Evolutionary conservation across 1,140 invertebrate genomes (phyloP), one percentile per base, ranked within the genome.

Genomic region (Wasmannia auropunctata): DNA sequence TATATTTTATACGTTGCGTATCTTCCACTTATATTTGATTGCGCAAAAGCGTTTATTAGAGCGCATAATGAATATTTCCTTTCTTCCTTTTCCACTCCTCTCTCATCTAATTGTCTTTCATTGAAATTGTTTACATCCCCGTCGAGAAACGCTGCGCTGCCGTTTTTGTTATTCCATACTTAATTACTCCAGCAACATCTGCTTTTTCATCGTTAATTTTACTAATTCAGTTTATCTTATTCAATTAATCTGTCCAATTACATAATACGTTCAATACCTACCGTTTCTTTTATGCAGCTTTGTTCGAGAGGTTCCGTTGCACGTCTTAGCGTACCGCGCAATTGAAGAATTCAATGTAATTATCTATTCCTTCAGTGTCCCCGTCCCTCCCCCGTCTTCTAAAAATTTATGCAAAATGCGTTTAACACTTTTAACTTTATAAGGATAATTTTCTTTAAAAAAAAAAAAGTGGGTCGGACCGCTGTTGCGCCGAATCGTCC

Each of bases 391-490:
- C 10, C 10, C 37, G 6, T 79, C 49, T 49, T 43, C 16, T 22
- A 22, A 37, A 43, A 72, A 83, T 46, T 58, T 46, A 14, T 11
- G 16, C n/a, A 2, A 56, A 54, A 70, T 25, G 22, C 22, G n/a
- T 43, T 63, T 31, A 56, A 81, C n/a, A 22, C 3, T 25, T 46
- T 74, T 14, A 31, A 58, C 37, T 81, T 72, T 60, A 25, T 31
- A n/a, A 63, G 14, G 54, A 65, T 84, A 79, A 77, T 65, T 87
- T 87, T 65, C 58, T 62, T 65, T 74, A 14, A 70, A 58, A 51
- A 79, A 70, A 65, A 62, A 51, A 81, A 72, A 69, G 79, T 74
- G 28, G 67, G 25, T 72, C 28, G 19, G 7, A 22, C 46, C 28
- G 40, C 31, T 67, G 76, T 80, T 80, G 22, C 46, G 43, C 16